Percentiles rank a stretch among this genome's conserved stretches.
These are phyloP conservation scores for Austrofundulus limnaeus DNA, from an alignment of 2,113 vertebrate genomes.

Conservation along the genomic window DNA sequence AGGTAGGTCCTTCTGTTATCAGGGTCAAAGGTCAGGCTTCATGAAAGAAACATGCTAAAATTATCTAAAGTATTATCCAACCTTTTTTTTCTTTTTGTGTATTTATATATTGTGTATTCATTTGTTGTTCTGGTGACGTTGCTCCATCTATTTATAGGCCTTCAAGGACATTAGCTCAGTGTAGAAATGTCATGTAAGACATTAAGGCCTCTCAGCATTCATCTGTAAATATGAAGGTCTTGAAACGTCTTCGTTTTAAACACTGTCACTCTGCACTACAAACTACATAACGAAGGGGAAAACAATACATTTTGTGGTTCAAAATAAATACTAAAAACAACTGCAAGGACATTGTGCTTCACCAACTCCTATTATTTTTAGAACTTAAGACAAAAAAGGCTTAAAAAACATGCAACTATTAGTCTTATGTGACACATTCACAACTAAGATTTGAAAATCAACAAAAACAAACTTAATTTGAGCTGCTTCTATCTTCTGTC, in stretches of 20 bases:
- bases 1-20: conserved; percentile 66
- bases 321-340: conserved; percentile 1
- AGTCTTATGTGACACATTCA: background rate
- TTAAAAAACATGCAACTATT: background rate
- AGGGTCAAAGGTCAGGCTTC: conserved; percentile 42
- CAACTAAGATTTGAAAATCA: background rate
- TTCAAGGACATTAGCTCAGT: conserved; percentile 58
- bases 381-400: background rate
- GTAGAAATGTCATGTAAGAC: conserved; percentile 62
- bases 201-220: conserved; percentile 45
- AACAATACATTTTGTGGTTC: background rate
- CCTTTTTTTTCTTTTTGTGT: conserved; percentile 18
- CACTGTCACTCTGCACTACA: conserved; percentile 1
- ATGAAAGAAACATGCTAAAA: background rate
- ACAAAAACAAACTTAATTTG: conserved; percentile 3
- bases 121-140: conserved; percentile 28
- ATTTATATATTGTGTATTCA: conserved; percentile 23
- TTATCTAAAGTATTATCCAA: conserved; percentile 2
- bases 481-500: background rate
- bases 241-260: conserved; percentile 22
- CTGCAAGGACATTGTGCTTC: background rate
- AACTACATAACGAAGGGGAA: conserved; percentile 5
- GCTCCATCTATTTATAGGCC: conserved; percentile 71
- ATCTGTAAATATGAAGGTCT: conserved; percentile 61
- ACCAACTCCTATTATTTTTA: conserved; percentile 1